Evolutionary conservation across 2,888 invertebrate species (phyloP).

Genomic region (Timema podura): DNA sequence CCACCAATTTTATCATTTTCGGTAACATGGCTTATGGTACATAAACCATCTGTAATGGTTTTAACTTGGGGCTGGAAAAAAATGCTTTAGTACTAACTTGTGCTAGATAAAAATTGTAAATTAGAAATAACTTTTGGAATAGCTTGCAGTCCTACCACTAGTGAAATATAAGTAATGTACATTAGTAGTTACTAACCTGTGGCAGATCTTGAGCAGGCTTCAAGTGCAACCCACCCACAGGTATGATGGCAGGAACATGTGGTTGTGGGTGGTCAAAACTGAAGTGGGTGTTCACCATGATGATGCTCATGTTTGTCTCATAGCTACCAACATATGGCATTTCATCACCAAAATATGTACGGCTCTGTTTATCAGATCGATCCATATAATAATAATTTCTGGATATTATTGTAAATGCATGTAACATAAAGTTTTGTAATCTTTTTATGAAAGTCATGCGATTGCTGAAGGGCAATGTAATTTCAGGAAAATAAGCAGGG

Average conservation of each 20-base stretch:
- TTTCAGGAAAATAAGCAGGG: constrained; percentile 24
- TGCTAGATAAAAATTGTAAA: no score
- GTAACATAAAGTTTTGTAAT: constrained; percentile 24
- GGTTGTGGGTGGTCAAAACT: constrained; percentile 41
- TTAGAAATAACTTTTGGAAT: no score
- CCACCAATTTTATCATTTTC: no score
- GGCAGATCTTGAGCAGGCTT: constrained; percentile 43
- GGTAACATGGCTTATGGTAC: no score
- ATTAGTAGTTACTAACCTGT: constrained; percentile 38
- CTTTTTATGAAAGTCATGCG: constrained; percentile 29
- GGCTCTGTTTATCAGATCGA: constrained; percentile 20
- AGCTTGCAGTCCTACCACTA: background rate
- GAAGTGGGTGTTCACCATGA: constrained; percentile 45
- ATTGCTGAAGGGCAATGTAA: constrained; percentile 21
- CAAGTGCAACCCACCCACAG: constrained; percentile 46
- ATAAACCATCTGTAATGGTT: no score
- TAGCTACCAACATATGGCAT: constrained; percentile 42
- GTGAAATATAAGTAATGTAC: background rate
- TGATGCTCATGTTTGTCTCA: constrained; percentile 46
- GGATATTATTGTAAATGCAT: background rate
- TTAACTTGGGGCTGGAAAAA: no score
- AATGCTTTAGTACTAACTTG: no score
- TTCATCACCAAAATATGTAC: constrained; percentile 31
- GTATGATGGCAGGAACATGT: constrained; percentile 43
- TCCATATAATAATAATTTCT: constrained; percentile 16